A percentile compares a stretch with the other conserved stretches of the same genome.
Conservation (phyloP, 2,888 invertebrate genomes). For the Drosophila ustulata region DNA sequence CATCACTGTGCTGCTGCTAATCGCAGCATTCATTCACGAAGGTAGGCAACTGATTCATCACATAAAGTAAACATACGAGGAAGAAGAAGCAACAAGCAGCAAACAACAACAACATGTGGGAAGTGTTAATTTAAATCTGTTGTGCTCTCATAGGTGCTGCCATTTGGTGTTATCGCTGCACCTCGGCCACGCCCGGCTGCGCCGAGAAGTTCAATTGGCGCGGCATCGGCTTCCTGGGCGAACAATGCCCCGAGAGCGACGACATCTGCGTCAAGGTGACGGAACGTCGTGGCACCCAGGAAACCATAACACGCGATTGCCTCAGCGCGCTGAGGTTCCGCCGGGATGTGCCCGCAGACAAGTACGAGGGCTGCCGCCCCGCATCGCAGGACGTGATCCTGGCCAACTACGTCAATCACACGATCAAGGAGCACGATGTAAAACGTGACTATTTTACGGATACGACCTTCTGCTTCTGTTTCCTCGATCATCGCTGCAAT, state of each 20-base stretch:
- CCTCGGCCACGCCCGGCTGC: constrained; percentile 95
- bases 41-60: constrained; percentile 49
- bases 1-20: constrained; percentile 46
- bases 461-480: constrained; percentile 95
- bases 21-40: constrained; percentile 57
- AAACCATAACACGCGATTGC: constrained; percentile 93
- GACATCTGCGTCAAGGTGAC: constrained; percentile 96
- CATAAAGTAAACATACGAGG: background rate
- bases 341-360: constrained; percentile 95
- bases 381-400: constrained; percentile 92
- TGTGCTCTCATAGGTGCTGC: constrained; percentile 86
- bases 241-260: constrained; percentile 92
- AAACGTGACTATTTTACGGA: constrained; percentile 92
- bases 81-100: constrained; percentile 10
- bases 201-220: constrained; percentile 94
- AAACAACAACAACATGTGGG: background rate
- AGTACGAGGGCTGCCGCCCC: constrained; percentile 94
- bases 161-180: constrained; percentile 95
- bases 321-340: constrained; percentile 92
- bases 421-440: constrained; percentile 93
- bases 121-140: background rate
- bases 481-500: constrained; percentile 95
- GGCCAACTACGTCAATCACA: constrained; percentile 95
- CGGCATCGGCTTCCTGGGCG: constrained; percentile 90
- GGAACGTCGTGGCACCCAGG: constrained; percentile 92